A percentile compares a stretch with the other conserved stretches of the same genome.
These are phyloP conservation scores for Dolichallabes microphthalmus DNA, from an alignment of 2,113 vertebrate species.

Conservation along the genomic window DNA sequence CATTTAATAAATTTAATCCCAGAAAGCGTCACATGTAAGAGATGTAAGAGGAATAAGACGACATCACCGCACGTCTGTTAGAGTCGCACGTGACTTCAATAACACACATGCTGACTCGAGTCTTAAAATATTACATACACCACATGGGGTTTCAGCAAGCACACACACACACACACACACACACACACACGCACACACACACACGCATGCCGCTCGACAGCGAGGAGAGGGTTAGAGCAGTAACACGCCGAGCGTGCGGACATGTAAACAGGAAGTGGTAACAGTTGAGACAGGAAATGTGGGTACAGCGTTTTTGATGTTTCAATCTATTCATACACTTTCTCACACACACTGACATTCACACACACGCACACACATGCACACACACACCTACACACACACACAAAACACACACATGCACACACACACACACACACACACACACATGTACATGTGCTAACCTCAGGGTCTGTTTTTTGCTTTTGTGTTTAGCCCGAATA, in stretches of 20 bases:
- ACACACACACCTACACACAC: neutral
- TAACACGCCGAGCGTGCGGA: neutral
- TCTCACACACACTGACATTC: neutral
- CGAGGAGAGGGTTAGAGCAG: neutral
- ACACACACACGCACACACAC: neutral
- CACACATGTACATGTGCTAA: neutral
- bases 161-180: neutral
- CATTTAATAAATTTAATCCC: too few species aligned
- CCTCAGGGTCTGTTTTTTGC: neutral
- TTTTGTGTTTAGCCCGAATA: neutral
- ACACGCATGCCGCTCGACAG: neutral
- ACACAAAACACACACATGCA: neutral
- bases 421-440: neutral
- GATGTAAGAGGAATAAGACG: fast-evolving
- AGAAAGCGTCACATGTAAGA: too few species aligned
- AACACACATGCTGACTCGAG: neutral
- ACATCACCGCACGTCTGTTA: neutral
- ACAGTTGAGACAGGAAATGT: slow-evolving; percentile 32
- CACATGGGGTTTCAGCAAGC: neutral
- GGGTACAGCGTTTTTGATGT: slow-evolving; percentile 11
- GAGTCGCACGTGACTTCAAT: neutral
- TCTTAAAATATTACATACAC: neutral
- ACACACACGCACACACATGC: slow-evolving; percentile 7
- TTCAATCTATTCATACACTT: neutral
- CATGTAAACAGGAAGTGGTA: slow-evolving; percentile 48